Base-by-base conservation (phyloP, 2,888 invertebrate species). In the Calliscelio sp. region DNA sequence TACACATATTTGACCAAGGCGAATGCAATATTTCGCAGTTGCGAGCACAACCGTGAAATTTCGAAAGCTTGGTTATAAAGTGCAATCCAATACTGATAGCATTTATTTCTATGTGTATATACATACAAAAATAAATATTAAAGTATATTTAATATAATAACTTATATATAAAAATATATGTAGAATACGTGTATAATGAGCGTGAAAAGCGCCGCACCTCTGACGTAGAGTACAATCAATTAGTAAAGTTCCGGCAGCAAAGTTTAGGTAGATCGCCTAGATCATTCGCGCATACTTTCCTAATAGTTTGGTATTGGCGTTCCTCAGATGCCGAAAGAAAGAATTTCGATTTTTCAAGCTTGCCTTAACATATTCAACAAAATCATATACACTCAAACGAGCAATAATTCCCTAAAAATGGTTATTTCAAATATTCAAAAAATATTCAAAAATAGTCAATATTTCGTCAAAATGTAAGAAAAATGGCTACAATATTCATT, bases 201-300 rank as follows among this genome's bases (percentile, higher is more conserved):
- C 85, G 86, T 86, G 82, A 85, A 85, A 84, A 25, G 87, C 84
- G 87, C 77, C 88, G 90, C 90, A 90, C 91, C 91, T 90, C 89
- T 90, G 90, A 92, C 90, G 89, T 91, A 90, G 90, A 91, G 91
- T 91, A 92, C 92, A 92, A 92, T 92, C 89, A 90, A 89, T 91
- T 90, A 91, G 90, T 81, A 89, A 91, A 92, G 89, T 91, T 90
- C 88, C 90, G 90, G 89, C n/a, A n/a, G n/a, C n/a, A n/a, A n/a
- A n/a, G n/a, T 90, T 89, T 88, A 87, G 87, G 75, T 89, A 87
- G 90, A 86, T 88, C 87, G 85, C 66, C 80, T 84, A 85, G 85
- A 63, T 86, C 57, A 65, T 74, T 51, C 77, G 73, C 71, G 61
- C 65, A 46, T 65, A 73, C 61, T 68, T 16, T 83, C 61, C 65